Evolutionary conservation across 2,797 vertebrate species (phyloP), one percentile per base, ranked within the genome.

Genomic region (Xerus rutilus): DNA sequence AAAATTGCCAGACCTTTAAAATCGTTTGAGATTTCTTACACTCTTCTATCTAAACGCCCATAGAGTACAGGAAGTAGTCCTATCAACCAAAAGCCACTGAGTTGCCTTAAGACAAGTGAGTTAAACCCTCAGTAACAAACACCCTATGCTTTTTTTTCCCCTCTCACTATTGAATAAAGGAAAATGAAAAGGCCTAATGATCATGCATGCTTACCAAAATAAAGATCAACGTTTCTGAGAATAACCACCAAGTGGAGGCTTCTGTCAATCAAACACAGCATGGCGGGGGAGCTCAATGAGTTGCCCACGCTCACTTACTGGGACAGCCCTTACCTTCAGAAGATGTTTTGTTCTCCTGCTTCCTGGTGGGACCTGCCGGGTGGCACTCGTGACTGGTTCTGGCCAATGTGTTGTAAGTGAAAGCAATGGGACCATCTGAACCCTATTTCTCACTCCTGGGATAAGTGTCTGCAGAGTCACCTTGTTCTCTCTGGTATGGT

Each of bases 391-490:
- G 30, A 76, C 30, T 18, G 4, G 3, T 5, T 82, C 25, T 54
- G 32, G 23, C 52, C 47, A 28, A 7, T 2, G 25, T 0, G 0
- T 30, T 45, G 3, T 5, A 59, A 14, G 7, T 1, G 9, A 23
- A 69, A 32, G 43, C 7, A 25, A 62, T 18, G 2, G 30, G 32
- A 45, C 4, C 72, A 47, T 72, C 9, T 12, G 4, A 62, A 35
- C 39, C 9, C 2, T 65, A 35, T 28, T 0, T 54, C 32, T 69
- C 18, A 6, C 43, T 65, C 0, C 54, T 5, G 7, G 28, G n/a
- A 2, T 11, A 17, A n/a, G 39, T 47, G 18, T 32, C 28, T 57
- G 17, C 39, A 20, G 32, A n/a, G 21, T 28, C 11, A 5, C 6
- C 15, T 57, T 4, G 8, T 32, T 35, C 32, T 47, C 23, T 43